Conservation (phyloP, 2,113 vertebrate genomes). For the Rhinichthys klamathensis region DNA sequence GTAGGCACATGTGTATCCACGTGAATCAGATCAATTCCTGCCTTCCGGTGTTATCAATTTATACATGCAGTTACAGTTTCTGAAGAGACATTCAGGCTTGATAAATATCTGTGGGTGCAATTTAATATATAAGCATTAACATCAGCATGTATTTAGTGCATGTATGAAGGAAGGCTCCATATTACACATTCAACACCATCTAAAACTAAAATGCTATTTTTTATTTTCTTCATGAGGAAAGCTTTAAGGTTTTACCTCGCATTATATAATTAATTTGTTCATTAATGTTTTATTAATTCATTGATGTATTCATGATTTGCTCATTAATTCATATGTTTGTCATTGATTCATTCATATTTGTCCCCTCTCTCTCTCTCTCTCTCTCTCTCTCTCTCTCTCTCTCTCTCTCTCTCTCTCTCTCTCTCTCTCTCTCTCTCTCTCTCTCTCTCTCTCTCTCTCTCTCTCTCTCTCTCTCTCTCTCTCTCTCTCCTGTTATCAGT, state of each 20-base stretch:
- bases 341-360: background rate
- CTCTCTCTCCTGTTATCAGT: background rate
- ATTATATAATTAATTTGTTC: background rate
- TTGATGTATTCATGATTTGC: background rate
- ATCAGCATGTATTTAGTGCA: background rate
- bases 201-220: background rate
- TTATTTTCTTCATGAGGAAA: background rate
- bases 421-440: too few relatives aligned
- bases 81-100: background rate
- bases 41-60: background rate
- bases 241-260: background rate
- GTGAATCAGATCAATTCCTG: constrained; percentile 13
- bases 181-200: background rate
- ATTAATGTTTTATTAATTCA: background rate
- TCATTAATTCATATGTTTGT: background rate
- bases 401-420: background rate
- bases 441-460: too few relatives aligned
- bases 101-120: background rate
- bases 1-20: background rate
- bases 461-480: background rate
- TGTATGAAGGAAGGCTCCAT: background rate
- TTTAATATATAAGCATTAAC: background rate
- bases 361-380: too few relatives aligned
- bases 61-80: background rate
- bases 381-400: too few relatives aligned